A percentile compares a stretch with the other conserved stretches of the same genome.
These are phyloP conservation scores for Drosophila demipolita DNA, from an alignment of 2,888 invertebrate species.

Conservation along the genomic window DNA sequence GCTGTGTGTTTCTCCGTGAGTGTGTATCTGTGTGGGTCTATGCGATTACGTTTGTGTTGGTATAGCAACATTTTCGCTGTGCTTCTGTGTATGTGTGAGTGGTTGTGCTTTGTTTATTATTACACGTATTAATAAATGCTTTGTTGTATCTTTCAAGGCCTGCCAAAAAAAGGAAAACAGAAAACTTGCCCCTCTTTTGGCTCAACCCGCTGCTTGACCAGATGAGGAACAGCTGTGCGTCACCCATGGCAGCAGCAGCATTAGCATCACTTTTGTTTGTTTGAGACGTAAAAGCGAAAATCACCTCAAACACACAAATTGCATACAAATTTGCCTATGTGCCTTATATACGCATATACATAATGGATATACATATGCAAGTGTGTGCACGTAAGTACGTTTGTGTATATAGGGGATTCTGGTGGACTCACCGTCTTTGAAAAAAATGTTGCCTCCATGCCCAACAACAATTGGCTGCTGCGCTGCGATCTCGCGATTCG, in stretches of 20 bases:
- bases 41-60: conserved; percentile 21
- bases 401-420: conserved; percentile 3
- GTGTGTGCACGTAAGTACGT: conserved; percentile 6
- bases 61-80: conserved; percentile 52
- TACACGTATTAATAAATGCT: conserved; percentile 66
- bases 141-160: conserved; percentile 63
- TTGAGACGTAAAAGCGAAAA: conserved; percentile 68
- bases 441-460: conserved; percentile 86
- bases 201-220: conserved; percentile 10
- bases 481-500: conserved; percentile 85
- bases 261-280: conserved; percentile 42
- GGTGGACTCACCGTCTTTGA: conserved; percentile 83
- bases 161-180: conserved; percentile 48
- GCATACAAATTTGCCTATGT: conserved; percentile 8
- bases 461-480: conserved; percentile 86
- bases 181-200: conserved; percentile 2
- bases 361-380: conserved; percentile 3
- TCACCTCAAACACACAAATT: conserved; percentile 22
- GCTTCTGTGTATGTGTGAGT: conserved; percentile 22
- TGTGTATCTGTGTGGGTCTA: conserved; percentile 21
- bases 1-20: conserved; percentile 45
- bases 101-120: conserved; percentile 58
- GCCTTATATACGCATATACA: conserved; percentile 5
- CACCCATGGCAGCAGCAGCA: conserved; percentile 42
- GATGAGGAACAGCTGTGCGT: conserved; percentile 64